Conservation (phyloP, 2,888 invertebrate species). For the Dendrolimus houi region DNA sequence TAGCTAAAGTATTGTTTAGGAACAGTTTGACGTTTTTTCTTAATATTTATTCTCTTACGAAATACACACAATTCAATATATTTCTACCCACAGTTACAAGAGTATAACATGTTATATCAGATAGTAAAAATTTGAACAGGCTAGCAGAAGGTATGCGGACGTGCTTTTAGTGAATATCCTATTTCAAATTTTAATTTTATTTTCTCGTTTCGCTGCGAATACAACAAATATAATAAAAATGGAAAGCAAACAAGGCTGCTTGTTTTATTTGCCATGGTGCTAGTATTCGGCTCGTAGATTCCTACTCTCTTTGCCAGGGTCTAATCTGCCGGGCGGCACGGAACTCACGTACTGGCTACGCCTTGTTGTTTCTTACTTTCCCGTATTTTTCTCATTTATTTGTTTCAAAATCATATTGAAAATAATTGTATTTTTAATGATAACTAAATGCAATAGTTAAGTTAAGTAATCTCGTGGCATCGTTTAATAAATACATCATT, state of each 20-base stretch:
- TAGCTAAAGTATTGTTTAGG: no score
- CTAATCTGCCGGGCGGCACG: conserved; percentile 55
- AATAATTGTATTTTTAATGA: background rate
- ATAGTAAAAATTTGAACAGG: background rate
- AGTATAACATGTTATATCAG: no score
- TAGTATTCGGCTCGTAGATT: conserved; percentile 47
- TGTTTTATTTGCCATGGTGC: conserved; percentile 57
- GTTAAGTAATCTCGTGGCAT: no score
- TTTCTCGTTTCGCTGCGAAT: conserved; percentile 27
- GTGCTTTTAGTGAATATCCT: conserved; percentile 39
- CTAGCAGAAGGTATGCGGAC: conserved; percentile 24
- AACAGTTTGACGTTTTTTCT: no score
- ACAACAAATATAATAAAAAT: conserved; percentile 65
- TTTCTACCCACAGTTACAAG: no score
- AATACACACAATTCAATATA: no score
- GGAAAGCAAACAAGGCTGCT: conserved; percentile 56
- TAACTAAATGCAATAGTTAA: no score
- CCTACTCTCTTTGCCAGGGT: conserved; percentile 56
- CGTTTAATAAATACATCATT: no score
- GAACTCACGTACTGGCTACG: conserved; percentile 55
- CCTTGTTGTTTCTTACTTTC: conserved; percentile 62
- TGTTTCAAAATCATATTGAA: background rate
- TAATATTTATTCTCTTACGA: no score
- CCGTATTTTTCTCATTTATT: conserved; percentile 14
- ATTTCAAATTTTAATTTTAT: conserved; percentile 50